A percentile compares a stretch with the other conserved stretches of the same genome.
phyloP scores from a whole-genome alignment of 2,888 invertebrate species.

The Tinea trinotella region DNA sequence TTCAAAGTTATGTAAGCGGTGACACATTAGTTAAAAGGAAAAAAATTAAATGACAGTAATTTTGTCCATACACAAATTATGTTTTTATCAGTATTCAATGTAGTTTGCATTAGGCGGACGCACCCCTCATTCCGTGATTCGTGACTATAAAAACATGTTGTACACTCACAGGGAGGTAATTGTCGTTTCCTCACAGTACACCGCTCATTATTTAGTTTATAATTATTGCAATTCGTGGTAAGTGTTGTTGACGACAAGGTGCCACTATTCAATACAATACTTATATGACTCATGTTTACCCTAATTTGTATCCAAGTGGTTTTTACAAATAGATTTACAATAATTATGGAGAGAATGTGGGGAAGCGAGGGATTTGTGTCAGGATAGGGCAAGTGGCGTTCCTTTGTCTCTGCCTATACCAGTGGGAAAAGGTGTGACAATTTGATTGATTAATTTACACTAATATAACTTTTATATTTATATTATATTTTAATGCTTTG shows the following conservation, averaged over 20 bases:
- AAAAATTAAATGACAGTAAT: slow-evolving; percentile 15
- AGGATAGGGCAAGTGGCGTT: too few relatives aligned
- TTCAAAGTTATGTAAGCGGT: neutral
- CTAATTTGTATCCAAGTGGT: neutral
- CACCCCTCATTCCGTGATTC: slow-evolving; percentile 20
- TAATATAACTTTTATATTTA: too few relatives aligned
- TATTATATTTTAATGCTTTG: too few relatives aligned
- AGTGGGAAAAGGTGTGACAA: too few relatives aligned
- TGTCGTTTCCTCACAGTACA: neutral
- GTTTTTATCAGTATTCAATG: slow-evolving; percentile 10
- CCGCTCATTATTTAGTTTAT: slow-evolving; percentile 3
- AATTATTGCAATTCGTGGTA: slow-evolving; percentile 9
- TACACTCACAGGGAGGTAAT: neutral
- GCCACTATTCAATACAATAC: neutral
- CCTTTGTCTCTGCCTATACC: too few relatives aligned
- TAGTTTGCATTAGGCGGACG: slow-evolving; percentile 8
- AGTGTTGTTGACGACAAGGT: neutral
- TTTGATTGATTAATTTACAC: too few relatives aligned
- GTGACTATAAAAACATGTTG: slow-evolving; percentile 16
- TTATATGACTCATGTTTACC: neutral
- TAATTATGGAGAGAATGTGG: too few relatives aligned
- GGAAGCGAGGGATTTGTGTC: too few relatives aligned
- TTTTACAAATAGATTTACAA: too few relatives aligned
- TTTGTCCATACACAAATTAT: slow-evolving; percentile 17
- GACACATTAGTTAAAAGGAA: neutral